A percentile compares a stretch with the other conserved stretches of the same genome.
These are phyloP conservation scores for Hipposideros armiger DNA, from an alignment of 2,113 vertebrate species.

Conservation along the genomic window DNA sequence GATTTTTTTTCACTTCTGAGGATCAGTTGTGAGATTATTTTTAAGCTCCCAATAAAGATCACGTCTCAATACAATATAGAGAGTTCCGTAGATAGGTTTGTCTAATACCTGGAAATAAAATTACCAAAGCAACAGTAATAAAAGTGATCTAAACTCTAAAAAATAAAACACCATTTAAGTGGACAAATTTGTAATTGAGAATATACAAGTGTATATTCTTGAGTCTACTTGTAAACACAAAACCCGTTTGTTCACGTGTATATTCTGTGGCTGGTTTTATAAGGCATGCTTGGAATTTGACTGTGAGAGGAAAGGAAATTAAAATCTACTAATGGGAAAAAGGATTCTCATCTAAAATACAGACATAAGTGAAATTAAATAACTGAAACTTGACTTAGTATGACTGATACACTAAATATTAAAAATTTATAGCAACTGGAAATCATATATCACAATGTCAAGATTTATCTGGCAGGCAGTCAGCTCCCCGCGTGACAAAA, in stretches of 20 bases:
- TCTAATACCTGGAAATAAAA: slow-evolving; percentile 21
- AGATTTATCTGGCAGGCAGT: slow-evolving; percentile 67
- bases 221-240: slow-evolving; percentile 55
- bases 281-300: slow-evolving; percentile 70
- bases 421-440: slow-evolving; percentile 70
- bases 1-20: neutral
- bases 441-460: slow-evolving; percentile 63
- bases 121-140: neutral
- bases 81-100: neutral
- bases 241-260: neutral
- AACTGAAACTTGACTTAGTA: slow-evolving; percentile 54
- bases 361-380: slow-evolving; percentile 66
- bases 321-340: slow-evolving; percentile 54
- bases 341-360: slow-evolving; percentile 63
- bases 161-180: neutral
- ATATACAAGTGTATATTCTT: neutral
- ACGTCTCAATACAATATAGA: neutral
- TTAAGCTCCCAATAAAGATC: slow-evolving; percentile 7
- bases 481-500: slow-evolving; percentile 64
- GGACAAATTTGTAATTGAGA: neutral
- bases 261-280: slow-evolving; percentile 51
- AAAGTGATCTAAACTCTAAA: neutral
- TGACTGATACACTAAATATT: slow-evolving; percentile 64
- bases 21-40: neutral
- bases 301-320: slow-evolving; percentile 62